These are phyloP conservation scores for Cryptops parisi DNA, from an alignment of 2,888 invertebrate species.

Conservation along the genomic window DNA sequence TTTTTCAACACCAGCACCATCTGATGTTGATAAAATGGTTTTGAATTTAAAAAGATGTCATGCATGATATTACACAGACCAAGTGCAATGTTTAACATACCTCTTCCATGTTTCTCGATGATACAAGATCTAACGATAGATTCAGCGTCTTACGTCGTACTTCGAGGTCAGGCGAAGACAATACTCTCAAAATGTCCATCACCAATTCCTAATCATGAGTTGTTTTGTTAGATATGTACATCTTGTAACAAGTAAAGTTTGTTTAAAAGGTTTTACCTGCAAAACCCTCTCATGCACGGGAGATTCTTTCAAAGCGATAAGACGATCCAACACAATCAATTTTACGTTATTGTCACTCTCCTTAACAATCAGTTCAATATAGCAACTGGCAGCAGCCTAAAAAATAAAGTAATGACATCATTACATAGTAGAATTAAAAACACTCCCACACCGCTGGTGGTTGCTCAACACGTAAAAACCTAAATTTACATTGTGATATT, in stretches of 20 bases:
- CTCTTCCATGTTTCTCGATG: slow-evolving; percentile 84
- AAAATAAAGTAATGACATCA: slow-evolving; percentile 5
- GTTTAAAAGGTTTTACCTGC: slow-evolving; percentile 25
- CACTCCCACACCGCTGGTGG: too few species aligned
- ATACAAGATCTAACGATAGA: slow-evolving; percentile 77
- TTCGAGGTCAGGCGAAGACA: slow-evolving; percentile 86
- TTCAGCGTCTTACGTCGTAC: slow-evolving; percentile 72
- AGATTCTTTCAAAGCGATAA: slow-evolving; percentile 72
- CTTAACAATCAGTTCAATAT: slow-evolving; percentile 97
- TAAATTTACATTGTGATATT: too few species aligned
- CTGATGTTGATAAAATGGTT: too few species aligned
- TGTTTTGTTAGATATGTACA: not conserved
- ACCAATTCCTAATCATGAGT: slow-evolving; percentile 49
- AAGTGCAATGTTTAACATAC: too few species aligned
- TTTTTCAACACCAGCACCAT: slow-evolving; percentile 85
- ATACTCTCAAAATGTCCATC: slow-evolving; percentile 92
- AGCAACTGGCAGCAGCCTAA: slow-evolving; percentile 87
- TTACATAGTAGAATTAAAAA: slow-evolving; percentile 14
- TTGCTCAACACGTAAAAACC: too few species aligned
- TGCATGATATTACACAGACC: too few species aligned
- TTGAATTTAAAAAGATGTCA: too few species aligned
- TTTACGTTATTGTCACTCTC: slow-evolving; percentile 99
- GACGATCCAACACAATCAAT: slow-evolving; percentile 86
- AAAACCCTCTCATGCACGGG: slow-evolving; percentile 72
- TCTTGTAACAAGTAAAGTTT: not conserved